phyloP scores from a whole-genome alignment of 1,140 invertebrate species.

The Maconellicoccus hirsutus region DNA sequence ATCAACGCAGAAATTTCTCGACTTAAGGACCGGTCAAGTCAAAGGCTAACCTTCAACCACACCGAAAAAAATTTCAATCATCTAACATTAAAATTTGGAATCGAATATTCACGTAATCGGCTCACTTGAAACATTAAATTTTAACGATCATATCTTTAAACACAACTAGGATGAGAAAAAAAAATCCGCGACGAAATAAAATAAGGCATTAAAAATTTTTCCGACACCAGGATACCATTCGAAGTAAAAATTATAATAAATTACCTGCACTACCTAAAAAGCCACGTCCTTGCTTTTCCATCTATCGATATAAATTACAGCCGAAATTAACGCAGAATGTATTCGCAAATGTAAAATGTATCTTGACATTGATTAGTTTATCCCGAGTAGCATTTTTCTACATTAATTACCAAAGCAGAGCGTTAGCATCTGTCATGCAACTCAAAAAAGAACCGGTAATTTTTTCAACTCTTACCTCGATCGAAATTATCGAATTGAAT shows the following conservation, averaged over 20 bases:
- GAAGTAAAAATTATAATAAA: neutral
- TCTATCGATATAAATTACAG: neutral
- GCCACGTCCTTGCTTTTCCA: neutral
- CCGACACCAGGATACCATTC: neutral
- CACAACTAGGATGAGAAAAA: neutral
- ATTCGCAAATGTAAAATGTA: no score
- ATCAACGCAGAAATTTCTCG: no score
- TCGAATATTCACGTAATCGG: no score
- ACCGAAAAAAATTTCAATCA: neutral
- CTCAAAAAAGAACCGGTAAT: neutral
- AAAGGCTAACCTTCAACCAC: neutral
- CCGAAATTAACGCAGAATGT: no score
- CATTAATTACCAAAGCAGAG: neutral
- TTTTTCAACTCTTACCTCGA: neutral
- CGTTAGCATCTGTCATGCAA: no score
- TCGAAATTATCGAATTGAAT: neutral
- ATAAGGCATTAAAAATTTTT: slow-evolving; percentile 1
- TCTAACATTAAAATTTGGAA: neutral
- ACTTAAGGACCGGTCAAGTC: no score
- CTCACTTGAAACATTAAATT: neutral
- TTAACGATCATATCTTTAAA: neutral
- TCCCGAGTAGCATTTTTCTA: neutral
- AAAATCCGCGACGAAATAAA: neutral
- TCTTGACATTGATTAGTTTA: neutral
- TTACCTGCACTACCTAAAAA: neutral